A percentile compares a stretch with the other conserved stretches of the same genome.
These are phyloP conservation scores for Ophion costatus DNA, from an alignment of 2,888 invertebrate genomes.

Conservation along the genomic window DNA sequence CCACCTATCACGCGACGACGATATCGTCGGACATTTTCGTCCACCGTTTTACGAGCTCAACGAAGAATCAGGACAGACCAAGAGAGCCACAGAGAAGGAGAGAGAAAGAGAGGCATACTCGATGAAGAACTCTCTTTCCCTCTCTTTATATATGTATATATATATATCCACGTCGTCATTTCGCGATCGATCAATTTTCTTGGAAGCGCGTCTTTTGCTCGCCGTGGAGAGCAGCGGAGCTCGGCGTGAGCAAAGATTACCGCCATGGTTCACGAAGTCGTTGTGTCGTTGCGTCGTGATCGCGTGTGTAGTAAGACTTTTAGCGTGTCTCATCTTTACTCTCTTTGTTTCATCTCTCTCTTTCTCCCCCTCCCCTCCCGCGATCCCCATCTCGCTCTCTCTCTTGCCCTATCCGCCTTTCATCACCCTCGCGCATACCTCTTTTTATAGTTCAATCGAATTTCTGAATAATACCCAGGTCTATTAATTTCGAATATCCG, in stretches of 20 bases:
- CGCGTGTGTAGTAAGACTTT: constrained; percentile 56
- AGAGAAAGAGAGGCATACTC: constrained; percentile 33
- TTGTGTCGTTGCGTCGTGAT: constrained; percentile 53
- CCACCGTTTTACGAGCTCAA: constrained; percentile 67
- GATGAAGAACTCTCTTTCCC: constrained; percentile 39
- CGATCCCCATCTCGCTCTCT: background rate
- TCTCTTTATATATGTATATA: constrained; percentile 2
- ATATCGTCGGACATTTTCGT: constrained; percentile 70
- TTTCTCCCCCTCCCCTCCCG: background rate
- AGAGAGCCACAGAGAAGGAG: constrained; percentile 21
- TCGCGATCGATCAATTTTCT: constrained; percentile 66
- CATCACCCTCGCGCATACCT: background rate
- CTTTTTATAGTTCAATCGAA: constrained; percentile 55
- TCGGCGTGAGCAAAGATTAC: constrained; percentile 52
- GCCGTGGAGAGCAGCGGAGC: constrained; percentile 21
- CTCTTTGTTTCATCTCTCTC: constrained; percentile 28
- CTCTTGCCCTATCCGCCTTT: background rate
- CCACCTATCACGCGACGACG: constrained; percentile 73
- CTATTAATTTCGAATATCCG: constrained; percentile 46
- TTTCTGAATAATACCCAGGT: constrained; percentile 26
- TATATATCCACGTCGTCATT: constrained; percentile 34
- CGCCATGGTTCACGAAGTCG: constrained; percentile 46
- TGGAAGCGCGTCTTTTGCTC: constrained; percentile 49
- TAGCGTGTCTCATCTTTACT: constrained; percentile 48
- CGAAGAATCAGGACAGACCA: constrained; percentile 12